Conservation (phyloP, 2,797 vertebrate species). For the Sebastolobus alascanus region DNA sequence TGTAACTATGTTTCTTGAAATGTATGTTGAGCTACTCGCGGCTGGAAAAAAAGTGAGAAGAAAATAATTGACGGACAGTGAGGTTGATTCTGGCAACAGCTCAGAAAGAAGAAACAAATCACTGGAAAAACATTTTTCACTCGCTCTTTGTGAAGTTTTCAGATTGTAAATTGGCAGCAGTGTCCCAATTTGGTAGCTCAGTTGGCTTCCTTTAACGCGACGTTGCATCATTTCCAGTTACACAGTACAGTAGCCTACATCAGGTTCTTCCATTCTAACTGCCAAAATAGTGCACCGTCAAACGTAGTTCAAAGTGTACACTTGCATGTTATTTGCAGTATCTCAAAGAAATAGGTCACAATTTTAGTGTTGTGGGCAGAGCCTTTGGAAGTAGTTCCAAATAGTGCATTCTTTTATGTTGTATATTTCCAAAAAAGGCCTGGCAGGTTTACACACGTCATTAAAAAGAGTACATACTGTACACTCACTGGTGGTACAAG, state of each 20-base stretch:
- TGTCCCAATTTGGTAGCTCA: slow-evolving; percentile 10
- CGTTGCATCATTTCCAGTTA: slow-evolving; percentile 29
- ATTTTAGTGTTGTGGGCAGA: not conserved
- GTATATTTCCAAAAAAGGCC: not conserved
- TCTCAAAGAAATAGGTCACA: slow-evolving; percentile 17
- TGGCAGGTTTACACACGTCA: not conserved
- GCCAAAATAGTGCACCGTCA: not conserved
- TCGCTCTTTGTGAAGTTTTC: slow-evolving; percentile 11
- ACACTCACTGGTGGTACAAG: not conserved
- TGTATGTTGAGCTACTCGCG: not conserved
- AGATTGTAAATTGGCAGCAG: slow-evolving; percentile 23
- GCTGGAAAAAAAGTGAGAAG: not conserved
- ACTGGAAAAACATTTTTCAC: not conserved
- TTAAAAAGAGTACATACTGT: slow-evolving; percentile 1
- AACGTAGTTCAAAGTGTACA: not conserved
- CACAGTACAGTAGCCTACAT: not conserved
- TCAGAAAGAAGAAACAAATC: slow-evolving; percentile 27
- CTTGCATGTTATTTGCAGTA: not conserved
- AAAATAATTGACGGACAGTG: not conserved
- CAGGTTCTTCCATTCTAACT: not conserved
- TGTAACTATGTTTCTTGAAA: not conserved
- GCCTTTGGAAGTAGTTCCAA: not conserved
- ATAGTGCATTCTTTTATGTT: not conserved
- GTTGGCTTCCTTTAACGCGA: slow-evolving; percentile 4
- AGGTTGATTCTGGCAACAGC: slow-evolving; percentile 1